Evolutionary conservation across 2,888 invertebrate species (phyloP).

Genomic region (Caprella mutica): DNA sequence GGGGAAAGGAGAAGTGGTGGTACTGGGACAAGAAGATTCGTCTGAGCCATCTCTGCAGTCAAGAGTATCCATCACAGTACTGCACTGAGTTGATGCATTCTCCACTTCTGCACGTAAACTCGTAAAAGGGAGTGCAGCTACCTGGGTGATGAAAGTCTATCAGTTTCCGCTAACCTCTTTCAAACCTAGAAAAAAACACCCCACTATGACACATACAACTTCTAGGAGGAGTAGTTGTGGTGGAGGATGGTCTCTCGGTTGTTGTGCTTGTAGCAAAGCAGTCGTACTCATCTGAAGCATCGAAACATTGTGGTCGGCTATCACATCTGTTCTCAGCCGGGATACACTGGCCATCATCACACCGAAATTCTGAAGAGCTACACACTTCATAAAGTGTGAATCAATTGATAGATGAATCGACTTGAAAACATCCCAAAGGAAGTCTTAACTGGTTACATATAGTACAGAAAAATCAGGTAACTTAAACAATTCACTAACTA

Average conservation of each 20-base stretch:
- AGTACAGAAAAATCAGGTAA: not conserved
- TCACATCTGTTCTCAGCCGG: conserved; percentile 48
- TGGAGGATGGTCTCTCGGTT: not conserved
- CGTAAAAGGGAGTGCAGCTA: not conserved
- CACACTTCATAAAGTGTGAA: conserved; percentile 11
- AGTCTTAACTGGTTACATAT: not conserved
- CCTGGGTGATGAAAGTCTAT: too few relatives aligned
- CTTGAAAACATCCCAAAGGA: not conserved
- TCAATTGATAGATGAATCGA: not conserved
- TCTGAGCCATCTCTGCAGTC: conserved; percentile 59
- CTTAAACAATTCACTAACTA: conserved; percentile 10
- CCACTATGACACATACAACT: not conserved
- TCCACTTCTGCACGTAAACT: conserved; percentile 20
- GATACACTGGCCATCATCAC: conserved; percentile 41
- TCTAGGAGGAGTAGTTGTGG: not conserved
- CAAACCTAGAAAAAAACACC: too few relatives aligned
- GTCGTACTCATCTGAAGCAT: conserved; percentile 55
- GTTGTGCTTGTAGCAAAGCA: conserved; percentile 36
- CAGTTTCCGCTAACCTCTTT: too few relatives aligned
- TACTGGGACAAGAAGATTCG: conserved; percentile 42
- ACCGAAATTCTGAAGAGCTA: conserved; percentile 37
- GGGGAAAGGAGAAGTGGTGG: not conserved
- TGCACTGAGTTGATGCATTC: conserved; percentile 5
- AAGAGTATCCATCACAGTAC: conserved; percentile 49
- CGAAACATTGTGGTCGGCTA: conserved; percentile 57